phyloP scores from a whole-genome alignment of 2,888 invertebrate species.

The Trichogramma dendrolimi region DNA sequence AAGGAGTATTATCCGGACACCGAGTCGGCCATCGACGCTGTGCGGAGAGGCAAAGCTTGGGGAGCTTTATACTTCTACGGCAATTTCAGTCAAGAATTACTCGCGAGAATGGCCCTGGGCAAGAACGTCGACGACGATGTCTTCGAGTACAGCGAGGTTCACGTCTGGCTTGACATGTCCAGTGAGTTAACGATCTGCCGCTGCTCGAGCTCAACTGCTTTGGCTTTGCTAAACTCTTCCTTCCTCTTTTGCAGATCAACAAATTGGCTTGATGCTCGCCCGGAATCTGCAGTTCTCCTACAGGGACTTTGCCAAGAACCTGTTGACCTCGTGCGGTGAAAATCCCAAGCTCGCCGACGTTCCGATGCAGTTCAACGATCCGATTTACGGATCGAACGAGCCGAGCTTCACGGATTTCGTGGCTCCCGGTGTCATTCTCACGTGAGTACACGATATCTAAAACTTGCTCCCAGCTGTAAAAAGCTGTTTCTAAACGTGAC shows the following conservation, averaged over 20 bases:
- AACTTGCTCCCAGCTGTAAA: not conserved
- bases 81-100: slow-evolving; percentile 83
- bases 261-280: slow-evolving; percentile 86
- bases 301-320: slow-evolving; percentile 72
- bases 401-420: slow-evolving; percentile 95
- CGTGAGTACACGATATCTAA: slow-evolving; percentile 59
- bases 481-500: not conserved
- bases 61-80: slow-evolving; percentile 83
- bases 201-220: not conserved
- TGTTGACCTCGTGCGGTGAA: slow-evolving; percentile 69
- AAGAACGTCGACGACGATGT: slow-evolving; percentile 83
- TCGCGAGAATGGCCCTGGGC: slow-evolving; percentile 75
- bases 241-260: slow-evolving; percentile 65
- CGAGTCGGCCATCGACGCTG: slow-evolving; percentile 67
- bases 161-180: slow-evolving; percentile 90
- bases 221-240: not conserved
- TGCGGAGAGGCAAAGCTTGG: slow-evolving; percentile 77
- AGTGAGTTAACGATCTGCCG: slow-evolving; percentile 57
- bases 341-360: slow-evolving; percentile 85
- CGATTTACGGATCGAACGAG: slow-evolving; percentile 82
- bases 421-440: slow-evolving; percentile 90
- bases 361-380: slow-evolving; percentile 82
- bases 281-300: slow-evolving; percentile 81
- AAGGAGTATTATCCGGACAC: slow-evolving; percentile 67
- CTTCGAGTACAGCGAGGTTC: slow-evolving; percentile 78